Evolutionary conservation across 2,888 invertebrate genomes (phyloP).

Genomic region (Ormia ochracea): DNA sequence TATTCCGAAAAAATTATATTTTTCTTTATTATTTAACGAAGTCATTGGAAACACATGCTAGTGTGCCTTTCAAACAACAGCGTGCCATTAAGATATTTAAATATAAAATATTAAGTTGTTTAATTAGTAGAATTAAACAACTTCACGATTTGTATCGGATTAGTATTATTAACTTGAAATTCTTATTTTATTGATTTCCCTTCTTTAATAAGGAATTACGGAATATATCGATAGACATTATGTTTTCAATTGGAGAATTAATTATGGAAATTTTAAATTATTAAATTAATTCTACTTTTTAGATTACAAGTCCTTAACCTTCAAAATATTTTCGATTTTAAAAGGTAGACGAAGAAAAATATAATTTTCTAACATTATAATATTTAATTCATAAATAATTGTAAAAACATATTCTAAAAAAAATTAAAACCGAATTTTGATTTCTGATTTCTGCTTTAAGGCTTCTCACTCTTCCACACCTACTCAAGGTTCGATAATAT

Average conservation of each 20-base stretch:
- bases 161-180: background rate
- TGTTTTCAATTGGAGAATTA: background rate
- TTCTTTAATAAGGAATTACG: background rate
- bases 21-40: background rate
- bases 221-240: background rate
- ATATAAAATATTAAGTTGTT: background rate
- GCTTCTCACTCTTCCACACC: too few species aligned
- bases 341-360: background rate
- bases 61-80: background rate
- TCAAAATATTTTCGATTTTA: background rate
- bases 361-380: too few species aligned
- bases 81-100: background rate
- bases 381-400: too few species aligned
- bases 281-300: background rate
- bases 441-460: too few species aligned
- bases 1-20: background rate
- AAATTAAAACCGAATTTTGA: too few species aligned
- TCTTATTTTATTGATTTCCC: background rate
- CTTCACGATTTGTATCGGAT: background rate
- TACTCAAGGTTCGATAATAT: too few species aligned
- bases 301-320: background rate
- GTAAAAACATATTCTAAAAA: too few species aligned
- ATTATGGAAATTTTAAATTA: background rate
- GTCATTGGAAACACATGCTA: background rate
- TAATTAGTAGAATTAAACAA: background rate